phyloP scores from a whole-genome alignment of 2,888 invertebrate species.

The Lasioglossum figueresi region DNA sequence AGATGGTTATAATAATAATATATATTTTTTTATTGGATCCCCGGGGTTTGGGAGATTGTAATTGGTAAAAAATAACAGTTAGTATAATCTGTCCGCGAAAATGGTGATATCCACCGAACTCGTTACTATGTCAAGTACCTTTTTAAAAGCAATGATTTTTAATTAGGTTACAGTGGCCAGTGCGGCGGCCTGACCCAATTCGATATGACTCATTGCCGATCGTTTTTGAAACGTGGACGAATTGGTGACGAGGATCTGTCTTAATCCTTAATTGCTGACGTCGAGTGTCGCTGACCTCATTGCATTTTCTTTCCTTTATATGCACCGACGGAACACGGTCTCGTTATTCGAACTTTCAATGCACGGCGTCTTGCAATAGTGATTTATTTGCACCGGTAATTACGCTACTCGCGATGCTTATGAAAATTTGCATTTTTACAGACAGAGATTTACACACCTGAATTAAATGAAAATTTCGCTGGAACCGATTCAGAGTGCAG shows the following conservation, averaged over 20 bases:
- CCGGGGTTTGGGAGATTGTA: too few relatives aligned
- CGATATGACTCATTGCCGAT: conserved; percentile 23
- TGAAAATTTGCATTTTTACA: conserved; percentile 33
- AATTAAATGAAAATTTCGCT: neutral
- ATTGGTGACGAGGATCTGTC: conserved; percentile 2
- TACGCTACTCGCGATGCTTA: neutral
- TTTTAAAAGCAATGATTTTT: conserved; percentile 20
- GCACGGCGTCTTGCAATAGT: neutral
- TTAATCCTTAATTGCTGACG: conserved; percentile 40
- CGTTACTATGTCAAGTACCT: conserved; percentile 13
- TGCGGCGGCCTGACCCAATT: neutral
- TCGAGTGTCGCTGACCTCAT: conserved; percentile 20
- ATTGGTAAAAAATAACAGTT: too few relatives aligned
- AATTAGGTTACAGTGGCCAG: conserved; percentile 12
- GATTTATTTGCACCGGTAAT: neutral
- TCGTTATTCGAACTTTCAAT: neutral
- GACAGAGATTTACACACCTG: neutral
- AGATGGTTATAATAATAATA: too few relatives aligned
- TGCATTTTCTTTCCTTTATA: conserved; percentile 40
- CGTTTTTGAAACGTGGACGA: conserved; percentile 18
- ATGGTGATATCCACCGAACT: neutral
- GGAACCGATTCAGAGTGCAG: neutral
- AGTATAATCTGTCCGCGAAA: neutral
- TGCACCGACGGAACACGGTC: neutral
- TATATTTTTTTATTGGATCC: too few relatives aligned